phyloP scores from a whole-genome alignment of 2,888 invertebrate genomes.

The Criorhina ranunculi region DNA sequence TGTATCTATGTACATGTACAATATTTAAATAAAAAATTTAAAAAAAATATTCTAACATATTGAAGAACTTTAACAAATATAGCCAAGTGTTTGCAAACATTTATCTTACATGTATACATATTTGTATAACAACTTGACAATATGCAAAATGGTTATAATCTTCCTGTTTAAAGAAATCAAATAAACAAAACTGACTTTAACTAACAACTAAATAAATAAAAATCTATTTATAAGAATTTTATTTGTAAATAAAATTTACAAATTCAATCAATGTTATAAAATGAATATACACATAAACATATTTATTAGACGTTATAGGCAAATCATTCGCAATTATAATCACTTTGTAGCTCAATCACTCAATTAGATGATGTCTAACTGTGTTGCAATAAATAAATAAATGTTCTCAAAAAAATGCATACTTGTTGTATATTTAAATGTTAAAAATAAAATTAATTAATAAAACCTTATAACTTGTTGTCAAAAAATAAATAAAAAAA shows the following conservation, averaged over 20 bases:
- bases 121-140: conserved; percentile 74
- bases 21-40: not conserved
- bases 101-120: conserved; percentile 70
- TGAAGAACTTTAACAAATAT: conserved; percentile 20
- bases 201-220: conserved; percentile 12
- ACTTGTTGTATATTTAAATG: conserved; percentile 35
- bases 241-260: conserved; percentile 53
- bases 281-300: conserved; percentile 4
- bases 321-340: conserved; percentile 43
- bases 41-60: conserved; percentile 23
- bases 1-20: conserved; percentile 3
- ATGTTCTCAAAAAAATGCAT: conserved; percentile 36
- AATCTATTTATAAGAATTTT: conserved; percentile 16
- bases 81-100: conserved; percentile 60
- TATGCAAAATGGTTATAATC: conserved; percentile 69
- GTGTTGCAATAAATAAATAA: conserved; percentile 69
- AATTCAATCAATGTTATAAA: conserved; percentile 50
- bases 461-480: not conserved
- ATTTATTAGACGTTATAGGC: conserved; percentile 34
- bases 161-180: conserved; percentile 62
- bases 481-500: no score
- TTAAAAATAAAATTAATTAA: conserved; percentile 7
- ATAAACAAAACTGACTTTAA: conserved; percentile 1
- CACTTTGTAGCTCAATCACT: conserved; percentile 52
- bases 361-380: conserved; percentile 55